These are phyloP conservation scores for Eudemis profundana DNA, from an alignment of 2,888 invertebrate species.

Conservation along the genomic window DNA sequence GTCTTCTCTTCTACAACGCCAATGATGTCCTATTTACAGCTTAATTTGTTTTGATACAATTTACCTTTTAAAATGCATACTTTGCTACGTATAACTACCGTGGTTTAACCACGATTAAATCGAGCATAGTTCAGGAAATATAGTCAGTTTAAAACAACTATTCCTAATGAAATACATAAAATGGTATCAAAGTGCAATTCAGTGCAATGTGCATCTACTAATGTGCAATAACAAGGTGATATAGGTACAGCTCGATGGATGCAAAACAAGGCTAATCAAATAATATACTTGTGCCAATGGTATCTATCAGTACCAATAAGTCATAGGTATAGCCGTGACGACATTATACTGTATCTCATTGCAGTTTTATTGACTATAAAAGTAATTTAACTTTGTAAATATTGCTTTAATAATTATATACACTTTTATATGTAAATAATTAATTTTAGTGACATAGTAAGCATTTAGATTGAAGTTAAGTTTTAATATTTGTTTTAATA, in stretches of 20 bases:
- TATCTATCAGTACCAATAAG: slow-evolving; percentile 36
- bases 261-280: slow-evolving; percentile 44
- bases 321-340: slow-evolving; percentile 4
- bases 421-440: no score
- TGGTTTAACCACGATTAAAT: no score
- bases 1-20: no score
- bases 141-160: not conserved
- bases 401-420: no score
- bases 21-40: no score
- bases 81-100: no score
- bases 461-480: no score
- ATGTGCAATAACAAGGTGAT: slow-evolving; percentile 33
- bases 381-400: not conserved
- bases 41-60: no score
- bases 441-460: no score
- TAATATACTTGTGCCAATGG: slow-evolving; percentile 38
- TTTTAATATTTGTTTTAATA: no score
- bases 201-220: slow-evolving; percentile 36
- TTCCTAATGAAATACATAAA: not conserved
- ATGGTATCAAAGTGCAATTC: slow-evolving; percentile 25
- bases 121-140: not conserved
- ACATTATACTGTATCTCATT: slow-evolving; percentile 8
- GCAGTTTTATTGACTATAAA: slow-evolving; percentile 15
- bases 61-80: no score
- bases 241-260: slow-evolving; percentile 27